phyloP scores from a whole-genome alignment of 2,888 invertebrate species.

The Ganaspis brasiliensis region DNA sequence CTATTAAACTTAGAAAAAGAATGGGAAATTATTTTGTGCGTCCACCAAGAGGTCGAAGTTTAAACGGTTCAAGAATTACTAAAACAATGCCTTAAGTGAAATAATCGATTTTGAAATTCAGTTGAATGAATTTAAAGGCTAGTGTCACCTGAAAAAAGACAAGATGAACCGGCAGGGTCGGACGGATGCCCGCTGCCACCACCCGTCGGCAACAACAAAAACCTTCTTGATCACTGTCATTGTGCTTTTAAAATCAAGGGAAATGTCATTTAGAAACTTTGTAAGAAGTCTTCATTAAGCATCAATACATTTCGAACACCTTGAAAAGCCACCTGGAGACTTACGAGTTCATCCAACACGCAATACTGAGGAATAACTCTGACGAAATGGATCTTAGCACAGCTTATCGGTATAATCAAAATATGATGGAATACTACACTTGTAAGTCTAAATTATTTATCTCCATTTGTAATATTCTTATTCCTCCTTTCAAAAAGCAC shows the following conservation, averaged over 20 bases:
- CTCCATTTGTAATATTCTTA: background rate
- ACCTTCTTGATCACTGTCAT: constrained; percentile 74
- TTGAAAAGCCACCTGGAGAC: constrained; percentile 68
- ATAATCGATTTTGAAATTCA: background rate
- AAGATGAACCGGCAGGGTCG: constrained; percentile 72
- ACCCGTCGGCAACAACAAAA: constrained; percentile 76
- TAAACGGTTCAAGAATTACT: constrained; percentile 10
- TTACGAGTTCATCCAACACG: constrained; percentile 65
- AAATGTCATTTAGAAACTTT: constrained; percentile 56
- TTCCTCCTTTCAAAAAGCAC: background rate
- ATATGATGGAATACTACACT: constrained; percentile 99
- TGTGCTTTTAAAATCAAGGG: constrained; percentile 66
- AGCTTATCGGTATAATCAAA: constrained; percentile 97
- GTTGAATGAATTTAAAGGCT: constrained; percentile 1
- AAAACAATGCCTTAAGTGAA: background rate
- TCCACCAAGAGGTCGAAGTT: constrained; percentile 21
- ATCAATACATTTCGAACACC: constrained; percentile 65
- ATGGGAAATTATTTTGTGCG: constrained; percentile 23
- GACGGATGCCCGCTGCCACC: constrained; percentile 69
- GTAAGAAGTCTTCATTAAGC: constrained; percentile 68
- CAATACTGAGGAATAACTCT: constrained; percentile 74
- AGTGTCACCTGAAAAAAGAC: constrained; percentile 56
- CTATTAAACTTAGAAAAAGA: constrained; percentile 2
- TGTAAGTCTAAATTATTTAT: constrained; percentile 85
- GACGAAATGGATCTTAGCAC: constrained; percentile 92